Conservation (phyloP, 2,113 vertebrate genomes). For the Tyrannus savana region DNA sequence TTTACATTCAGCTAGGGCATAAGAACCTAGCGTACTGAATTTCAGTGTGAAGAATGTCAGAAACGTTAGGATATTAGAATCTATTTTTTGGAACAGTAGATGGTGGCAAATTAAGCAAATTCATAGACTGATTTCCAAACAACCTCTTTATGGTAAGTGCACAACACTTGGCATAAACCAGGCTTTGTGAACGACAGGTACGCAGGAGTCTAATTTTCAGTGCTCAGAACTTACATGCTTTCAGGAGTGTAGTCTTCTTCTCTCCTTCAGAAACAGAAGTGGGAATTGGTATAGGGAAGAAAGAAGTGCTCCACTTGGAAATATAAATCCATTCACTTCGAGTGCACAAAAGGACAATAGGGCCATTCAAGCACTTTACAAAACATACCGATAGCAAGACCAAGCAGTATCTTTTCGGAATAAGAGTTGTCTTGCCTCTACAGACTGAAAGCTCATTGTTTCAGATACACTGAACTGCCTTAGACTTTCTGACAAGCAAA, state of each 20-base stretch:
- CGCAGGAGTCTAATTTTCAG: constrained; percentile 11
- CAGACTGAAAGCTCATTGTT: not conserved
- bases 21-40: not conserved
- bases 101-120: not conserved
- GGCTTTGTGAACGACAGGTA: not conserved
- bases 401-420: not conserved
- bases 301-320: constrained; percentile 22
- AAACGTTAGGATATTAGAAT: not conserved
- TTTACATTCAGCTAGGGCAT: not conserved
- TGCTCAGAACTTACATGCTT: not conserved
- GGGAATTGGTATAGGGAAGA: constrained; percentile 15
- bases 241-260: not conserved
- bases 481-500: not conserved
- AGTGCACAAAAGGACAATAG: constrained; percentile 40
- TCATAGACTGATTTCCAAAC: not conserved
- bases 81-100: not conserved
- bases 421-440: constrained; percentile 9
- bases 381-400: constrained; percentile 31
- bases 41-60: not conserved
- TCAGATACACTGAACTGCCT: not conserved
- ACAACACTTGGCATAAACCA: not conserved
- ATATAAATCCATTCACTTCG: constrained; percentile 40
- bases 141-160: not conserved
- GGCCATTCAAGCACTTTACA: constrained; percentile 27
- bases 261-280: constrained; percentile 33